Evolutionary conservation across 2,888 invertebrate species (phyloP), one percentile per base, ranked within the genome.

Genomic region (Cabera pusaria): DNA sequence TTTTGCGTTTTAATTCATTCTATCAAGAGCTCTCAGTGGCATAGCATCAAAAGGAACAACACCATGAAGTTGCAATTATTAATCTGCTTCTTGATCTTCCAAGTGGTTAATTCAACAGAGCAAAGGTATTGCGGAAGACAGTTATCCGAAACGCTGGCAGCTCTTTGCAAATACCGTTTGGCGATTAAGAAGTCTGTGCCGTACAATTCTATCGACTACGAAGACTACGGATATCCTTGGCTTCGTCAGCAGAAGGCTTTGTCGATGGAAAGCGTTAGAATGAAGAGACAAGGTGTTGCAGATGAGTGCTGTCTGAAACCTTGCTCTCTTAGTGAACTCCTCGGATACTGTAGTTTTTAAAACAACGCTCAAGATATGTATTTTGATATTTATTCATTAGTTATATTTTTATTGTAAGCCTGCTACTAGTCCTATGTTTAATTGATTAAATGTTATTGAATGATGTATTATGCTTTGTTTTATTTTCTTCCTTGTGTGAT

Each of bases 261-360:
- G 21, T 24, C 38, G 6, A 4, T 51, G 27, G 24, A 10, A 2
- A 36, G 36, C 16, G 21, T 9, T 2, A 35, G 48, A 11, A 48
- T 42, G 6, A 51, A 48, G 27, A 36, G 48, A 5, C 18, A 18
- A 8, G 48, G 51, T 3, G 41, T 51, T 1, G 51, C 41, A 2
- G 21, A 25, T n/a, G 48, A 51, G 21, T 48, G 51, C 48, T 51
- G 51, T 7, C 19, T 36, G 1, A 51, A 51, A 26, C 18, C 45
- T 1, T 51, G 51, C 34, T 25, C 48, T 8, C 10, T 45, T 1
- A 17, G 35, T 1, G 48, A 48, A 22, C 40, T 51, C 0, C 18
- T 40, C 1, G 18, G 27, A n/a, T 50, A 47, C 31, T 49, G 46
- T 18, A 14, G 4, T 14, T 14, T n/a, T n/a, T n/a, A n/a, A 14